Evolutionary conservation across 1,140 invertebrate genomes (phyloP).

Genomic region (Leptoteleia sp.): DNA sequence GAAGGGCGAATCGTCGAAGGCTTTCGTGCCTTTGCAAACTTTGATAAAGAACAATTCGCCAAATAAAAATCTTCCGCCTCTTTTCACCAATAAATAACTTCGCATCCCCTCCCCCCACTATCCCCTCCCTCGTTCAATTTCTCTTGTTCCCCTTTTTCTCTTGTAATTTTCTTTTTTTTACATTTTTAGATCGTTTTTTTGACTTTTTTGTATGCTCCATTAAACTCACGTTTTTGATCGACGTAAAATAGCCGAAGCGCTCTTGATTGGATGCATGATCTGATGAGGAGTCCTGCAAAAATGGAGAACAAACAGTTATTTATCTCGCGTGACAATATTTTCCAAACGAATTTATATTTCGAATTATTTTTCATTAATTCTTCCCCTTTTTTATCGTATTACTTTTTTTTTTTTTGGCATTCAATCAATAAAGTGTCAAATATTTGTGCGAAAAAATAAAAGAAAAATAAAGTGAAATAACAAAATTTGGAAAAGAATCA

Average conservation of each 20-base stretch:
- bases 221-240: conserved; percentile 79
- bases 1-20: conserved; percentile 60
- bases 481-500: no score
- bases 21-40: conserved; percentile 50
- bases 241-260: conserved; percentile 80
- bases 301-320: conserved; percentile 55
- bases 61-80: conserved; percentile 21
- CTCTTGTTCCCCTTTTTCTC: not conserved
- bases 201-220: conserved; percentile 19
- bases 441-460: conserved; percentile 11
- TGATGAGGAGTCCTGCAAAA: conserved; percentile 76
- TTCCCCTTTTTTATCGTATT: no score
- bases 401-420: not conserved
- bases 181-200: conserved; percentile 14
- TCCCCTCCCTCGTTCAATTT: not conserved
- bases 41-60: conserved; percentile 48
- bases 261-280: conserved; percentile 80
- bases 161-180: conserved; percentile 20
- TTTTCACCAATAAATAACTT: conserved; percentile 13
- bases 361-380: conserved; percentile 24
- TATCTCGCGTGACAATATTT: conserved; percentile 51
- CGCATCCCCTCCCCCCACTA: not conserved
- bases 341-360: conserved; percentile 48
- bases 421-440: conserved; percentile 18
- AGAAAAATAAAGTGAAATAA: conserved; percentile 35